Evolutionary conservation across 92 coral and sea anemone species (phyloP), one percentile per base, ranked within the genome.

Genomic region (Nematostella vectensis): DNA sequence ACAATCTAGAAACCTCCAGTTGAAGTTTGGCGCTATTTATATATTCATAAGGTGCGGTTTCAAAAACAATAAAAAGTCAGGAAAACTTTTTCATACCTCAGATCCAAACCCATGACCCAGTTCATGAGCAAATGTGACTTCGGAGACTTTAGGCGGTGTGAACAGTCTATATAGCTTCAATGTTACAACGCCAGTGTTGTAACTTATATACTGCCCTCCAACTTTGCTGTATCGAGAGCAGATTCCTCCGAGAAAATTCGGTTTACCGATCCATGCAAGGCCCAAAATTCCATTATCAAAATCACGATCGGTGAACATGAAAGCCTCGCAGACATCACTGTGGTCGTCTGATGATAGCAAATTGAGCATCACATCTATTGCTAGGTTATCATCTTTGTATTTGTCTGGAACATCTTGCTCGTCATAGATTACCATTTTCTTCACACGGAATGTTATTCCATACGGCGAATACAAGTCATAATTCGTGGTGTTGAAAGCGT

Each of bases 21-120:
- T 33, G 15, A 33, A 6, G 6, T 6, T 33, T 6, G 8, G 15
- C 15, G 15, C 6, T 6, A 6, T 33, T 33, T 6, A 33, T 15
- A 15, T 6, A 6, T 33, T 33, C 6, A 15, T 6, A 15, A 33
- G 40, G 40, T 33, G 40, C 40, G 40, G 40, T 33, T 15, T 6
- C 40, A 33, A 15, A 33, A 33, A 15, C 6, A 33, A 33, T 6
- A 6, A 15, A 33, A 33, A 33, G 40, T 6, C 40, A 33, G 15
- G 40, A 33, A 15, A 33, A 33, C 40, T 6, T 6, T 6, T n/a
- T 0, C 51, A 22, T 70, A 88, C 96, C 89, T 75, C 67, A 18
- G 99, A 74, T n/a, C 99, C 99, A 61, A 93, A 93, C 0, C 96
- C 96, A 61, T 93, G 99, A 4, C 99, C 99, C 21, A 93, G 80